Evolutionary conservation across 2,888 invertebrate species (phyloP), one percentile per base, ranked within the genome.

Genomic region (Ephialtes manifestator): DNA sequence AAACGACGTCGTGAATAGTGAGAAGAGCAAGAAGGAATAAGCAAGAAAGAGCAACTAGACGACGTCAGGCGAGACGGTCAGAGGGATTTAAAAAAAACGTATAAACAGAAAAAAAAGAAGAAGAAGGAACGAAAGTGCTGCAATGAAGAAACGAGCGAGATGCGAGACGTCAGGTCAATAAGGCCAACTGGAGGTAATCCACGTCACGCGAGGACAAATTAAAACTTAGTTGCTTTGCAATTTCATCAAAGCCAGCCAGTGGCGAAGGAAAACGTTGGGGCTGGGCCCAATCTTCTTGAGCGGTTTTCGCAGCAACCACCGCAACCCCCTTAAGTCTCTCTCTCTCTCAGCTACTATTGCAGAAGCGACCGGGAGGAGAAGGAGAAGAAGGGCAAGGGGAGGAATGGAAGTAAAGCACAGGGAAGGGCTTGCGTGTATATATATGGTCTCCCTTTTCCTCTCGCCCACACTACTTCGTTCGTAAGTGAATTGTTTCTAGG

Each of bases 211-310:
- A 90, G 89, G 90, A 90, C 90, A 91, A 90, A 90, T 92, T 90
- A 90, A 92, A 90, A 90, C 90, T 92, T 92, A 89, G 90, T 91
- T 90, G 90, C 91, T 92, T 92, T 91, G 92, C 91, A 90, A 91
- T 91, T 90, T 92, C 91, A 90, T 91, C 90, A 91, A 90, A 89
- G 80, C 89, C 77, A 75, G 81, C 79, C 24, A 43, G 79, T 65
- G 72, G 58, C 72, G 80, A 80, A 80, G 82, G 70, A 77, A 78
- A 86, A 79, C 72, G 65, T 76, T 46, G 78, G 78, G 77, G 75
- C 81, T 81, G 83, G 80, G 88, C 89, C 89, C 84, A 90, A 91
- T 91, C 89, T 91, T 90, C 90, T 89, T 88, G 89, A 90, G 90
- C 90, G 90, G 70, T 86, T 80, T 87, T 68, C 72, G 75, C 75